Evolutionary conservation across 2,888 invertebrate species (phyloP), one percentile per base, ranked within the genome.

Genomic region (Subacronicta megacephala): DNA sequence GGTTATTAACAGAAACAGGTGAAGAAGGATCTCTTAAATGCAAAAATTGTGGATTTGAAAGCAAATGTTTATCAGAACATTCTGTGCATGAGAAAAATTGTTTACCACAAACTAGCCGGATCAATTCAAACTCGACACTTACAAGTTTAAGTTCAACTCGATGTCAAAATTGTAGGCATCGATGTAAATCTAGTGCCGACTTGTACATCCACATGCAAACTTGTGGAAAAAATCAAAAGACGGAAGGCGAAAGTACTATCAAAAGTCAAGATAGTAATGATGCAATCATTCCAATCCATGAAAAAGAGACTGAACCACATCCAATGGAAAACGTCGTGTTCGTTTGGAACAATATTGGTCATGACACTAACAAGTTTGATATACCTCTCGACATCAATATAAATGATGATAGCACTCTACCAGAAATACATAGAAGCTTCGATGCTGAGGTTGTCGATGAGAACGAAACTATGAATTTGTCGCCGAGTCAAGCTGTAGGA

Each of bases 171-270:
- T 98, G 98, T 85, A 95, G 98, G 66, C 97, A 97, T 85, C 95
- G 98, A 61, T 98, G 98, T 88, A 98, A 98, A 90, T 97, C 97
- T 20, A 97, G 97, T 74, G 95, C 96, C 3, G 98, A 98, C 89
- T 94, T 98, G 43, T 94, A 96, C 64, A 92, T 95, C 57, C 98
- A 98, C 84, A 92, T 97, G 85, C 96, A 96, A 87, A 96, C 95
- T 33, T 98, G 98, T 82, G 89, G 90, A 7, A 96, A 95, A 26
- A 85, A 88, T 45, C 93, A 85, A 40, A 82, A 78, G 46, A 77
- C 77, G 51, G 91, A 91, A 49, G 72, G 89, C 52, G 83, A 86
- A 45, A 81, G 79, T 47, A 65, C 56, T 62, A 83, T 84, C 76
- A 80, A 90, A 85, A 81, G 82, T 77, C 71, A 82, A 49, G 81